phyloP scores from a whole-genome alignment of 2,888 invertebrate species.

The Ashinkailepas kermadecensis region DNA sequence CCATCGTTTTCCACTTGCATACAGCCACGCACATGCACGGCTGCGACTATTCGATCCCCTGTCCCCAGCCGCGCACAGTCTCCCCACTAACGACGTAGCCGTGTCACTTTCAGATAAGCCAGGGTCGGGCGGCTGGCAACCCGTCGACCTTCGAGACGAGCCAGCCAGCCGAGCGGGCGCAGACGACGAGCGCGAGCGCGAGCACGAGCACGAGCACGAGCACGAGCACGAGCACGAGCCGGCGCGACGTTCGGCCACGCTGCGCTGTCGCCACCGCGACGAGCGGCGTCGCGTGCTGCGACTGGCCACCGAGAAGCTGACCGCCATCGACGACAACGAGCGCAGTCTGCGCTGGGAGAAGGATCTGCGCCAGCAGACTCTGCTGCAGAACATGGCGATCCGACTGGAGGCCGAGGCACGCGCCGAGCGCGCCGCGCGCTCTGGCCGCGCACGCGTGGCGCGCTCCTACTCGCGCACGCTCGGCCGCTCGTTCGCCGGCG shows the following conservation, averaged over 20 bases:
- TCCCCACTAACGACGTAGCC: not conserved
- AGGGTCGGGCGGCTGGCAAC: not conserved
- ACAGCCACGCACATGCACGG: too few relatives aligned
- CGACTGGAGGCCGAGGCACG: conserved; percentile 8
- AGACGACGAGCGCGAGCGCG: not conserved
- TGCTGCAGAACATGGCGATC: conserved; percentile 13
- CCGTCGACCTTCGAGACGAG: not conserved
- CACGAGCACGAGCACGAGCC: not conserved
- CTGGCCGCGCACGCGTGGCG: not conserved
- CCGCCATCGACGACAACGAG: not conserved
- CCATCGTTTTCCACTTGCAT: too few relatives aligned
- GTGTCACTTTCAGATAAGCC: not conserved
- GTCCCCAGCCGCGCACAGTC: too few relatives aligned
- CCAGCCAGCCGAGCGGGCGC: not conserved
- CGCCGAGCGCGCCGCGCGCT: not conserved
- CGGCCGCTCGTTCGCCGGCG: not conserved
- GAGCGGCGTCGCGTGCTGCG: conserved; percentile 15
- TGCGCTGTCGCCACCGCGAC: not conserved
- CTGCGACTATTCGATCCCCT: too few relatives aligned
- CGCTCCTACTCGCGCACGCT: conserved; percentile 11
- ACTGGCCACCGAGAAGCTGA: conserved; percentile 1
- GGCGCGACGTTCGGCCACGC: not conserved
- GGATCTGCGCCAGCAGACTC: not conserved
- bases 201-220: too few relatives aligned
- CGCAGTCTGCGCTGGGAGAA: not conserved